Conservation (phyloP, 2,797 vertebrate genomes). For the Tokudaia tokunoshimensis region DNA sequence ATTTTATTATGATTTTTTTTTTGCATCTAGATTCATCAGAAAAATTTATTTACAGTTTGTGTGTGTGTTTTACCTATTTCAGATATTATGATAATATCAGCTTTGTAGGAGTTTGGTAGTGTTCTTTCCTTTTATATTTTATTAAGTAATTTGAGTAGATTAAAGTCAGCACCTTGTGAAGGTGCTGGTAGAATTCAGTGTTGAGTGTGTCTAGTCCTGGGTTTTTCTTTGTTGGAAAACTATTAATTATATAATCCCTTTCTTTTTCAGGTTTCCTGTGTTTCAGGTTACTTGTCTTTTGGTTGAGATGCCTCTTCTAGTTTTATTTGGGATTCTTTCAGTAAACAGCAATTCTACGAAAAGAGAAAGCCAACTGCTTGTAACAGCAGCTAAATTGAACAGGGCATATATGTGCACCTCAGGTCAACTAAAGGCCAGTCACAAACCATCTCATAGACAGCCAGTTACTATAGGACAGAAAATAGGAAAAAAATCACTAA, state of each 20-base stretch:
- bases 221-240: not conserved
- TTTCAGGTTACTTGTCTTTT: not conserved
- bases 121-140: not conserved
- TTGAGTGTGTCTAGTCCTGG: not conserved
- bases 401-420: not conserved
- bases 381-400: not conserved
- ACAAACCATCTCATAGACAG: not conserved
- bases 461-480: not conserved
- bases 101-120: not conserved
- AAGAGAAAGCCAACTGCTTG: not conserved
- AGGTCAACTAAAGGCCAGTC: not conserved
- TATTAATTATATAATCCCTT: not conserved
- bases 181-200: not conserved
- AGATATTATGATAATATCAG: not conserved
- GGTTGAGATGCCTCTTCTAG: not conserved
- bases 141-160: not conserved
- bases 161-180: not conserved
- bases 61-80: not conserved
- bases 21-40: not conserved
- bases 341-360: not conserved
- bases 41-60: not conserved
- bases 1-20: not conserved
- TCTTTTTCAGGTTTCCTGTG: not conserved
- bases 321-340: not conserved
- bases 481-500: not conserved